Percentiles rank a stretch among this genome's conserved stretches.
These are phyloP conservation scores for Dolichopus griseipennis DNA, from an alignment of 2,888 invertebrate genomes.

Conservation along the genomic window DNA sequence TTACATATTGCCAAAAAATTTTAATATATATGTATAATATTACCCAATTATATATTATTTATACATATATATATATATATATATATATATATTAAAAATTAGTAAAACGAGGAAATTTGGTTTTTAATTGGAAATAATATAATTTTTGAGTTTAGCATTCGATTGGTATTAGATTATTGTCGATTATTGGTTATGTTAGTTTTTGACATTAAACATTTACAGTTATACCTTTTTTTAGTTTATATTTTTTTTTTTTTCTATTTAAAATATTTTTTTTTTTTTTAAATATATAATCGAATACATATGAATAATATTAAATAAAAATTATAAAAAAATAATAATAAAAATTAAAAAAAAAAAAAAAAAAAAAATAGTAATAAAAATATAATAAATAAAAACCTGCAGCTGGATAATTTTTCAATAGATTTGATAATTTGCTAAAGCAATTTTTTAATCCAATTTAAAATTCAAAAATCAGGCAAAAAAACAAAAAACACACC, in stretches of 20 bases:
- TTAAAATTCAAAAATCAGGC: slow-evolving; percentile 1
- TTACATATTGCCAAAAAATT: not conserved
- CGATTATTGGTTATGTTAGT: slow-evolving; percentile 6
- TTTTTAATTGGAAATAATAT: slow-evolving; percentile 11
- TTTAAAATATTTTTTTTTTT: not conserved
- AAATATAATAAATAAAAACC: not conserved
- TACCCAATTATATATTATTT: not conserved
- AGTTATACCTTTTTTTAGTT: no score
- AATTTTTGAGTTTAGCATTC: slow-evolving; percentile 2
- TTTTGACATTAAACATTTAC: slow-evolving; percentile 2
- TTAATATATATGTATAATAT: not conserved
- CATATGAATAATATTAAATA: not conserved
- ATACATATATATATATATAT: not conserved
- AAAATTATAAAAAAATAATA: not conserved
- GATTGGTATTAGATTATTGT: slow-evolving; percentile 6
- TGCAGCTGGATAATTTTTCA: slow-evolving; percentile 4
- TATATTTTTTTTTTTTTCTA: not conserved
- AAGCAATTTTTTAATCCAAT: slow-evolving; percentile 6
- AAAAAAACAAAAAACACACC: not conserved
- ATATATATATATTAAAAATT: slow-evolving; percentile 7
- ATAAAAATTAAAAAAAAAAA: not conserved
- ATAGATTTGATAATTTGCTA: slow-evolving; percentile 4
- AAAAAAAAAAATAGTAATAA: not conserved
- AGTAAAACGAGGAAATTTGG: slow-evolving; percentile 11
- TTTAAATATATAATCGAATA: not conserved